Evolutionary conservation across 2,888 invertebrate species (phyloP).

Genomic region (Calliopum simillimum): DNA sequence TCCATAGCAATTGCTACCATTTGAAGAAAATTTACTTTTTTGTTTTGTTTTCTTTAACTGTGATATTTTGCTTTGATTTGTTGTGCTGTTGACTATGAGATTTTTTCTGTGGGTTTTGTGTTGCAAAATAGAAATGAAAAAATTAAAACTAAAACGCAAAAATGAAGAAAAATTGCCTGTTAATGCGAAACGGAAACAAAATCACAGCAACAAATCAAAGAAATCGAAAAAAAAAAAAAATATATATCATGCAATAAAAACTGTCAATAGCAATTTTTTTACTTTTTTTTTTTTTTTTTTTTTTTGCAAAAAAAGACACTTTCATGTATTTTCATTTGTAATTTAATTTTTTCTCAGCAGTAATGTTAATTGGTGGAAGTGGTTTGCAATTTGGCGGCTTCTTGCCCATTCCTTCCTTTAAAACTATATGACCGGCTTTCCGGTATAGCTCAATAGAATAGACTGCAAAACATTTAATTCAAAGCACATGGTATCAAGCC

Average conservation of each 20-base stretch:
- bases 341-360: constrained; percentile 35
- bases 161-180: neutral
- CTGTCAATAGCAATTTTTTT: neutral
- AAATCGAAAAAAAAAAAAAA: no score
- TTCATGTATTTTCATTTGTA: constrained; percentile 33
- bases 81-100: constrained; percentile 13
- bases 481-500: no score
- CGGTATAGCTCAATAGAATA: no score
- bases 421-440: no score
- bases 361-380: no score
- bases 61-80: constrained; percentile 26
- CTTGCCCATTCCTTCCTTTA: no score
- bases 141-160: neutral
- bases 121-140: neutral
- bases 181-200: constrained; percentile 10
- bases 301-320: neutral
- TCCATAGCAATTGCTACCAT: constrained; percentile 20
- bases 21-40: constrained; percentile 1
- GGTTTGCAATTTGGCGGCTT: no score
- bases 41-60: neutral
- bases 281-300: neutral
- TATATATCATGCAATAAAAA: no score
- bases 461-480: no score
- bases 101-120: constrained; percentile 23
- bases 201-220: constrained; percentile 6